Percentiles rank a stretch among this genome's conserved stretches.
Evolutionary conservation across 1,140 invertebrate genomes (phyloP).

Genomic region (Paramacrobiotus metropolitanus): DNA sequence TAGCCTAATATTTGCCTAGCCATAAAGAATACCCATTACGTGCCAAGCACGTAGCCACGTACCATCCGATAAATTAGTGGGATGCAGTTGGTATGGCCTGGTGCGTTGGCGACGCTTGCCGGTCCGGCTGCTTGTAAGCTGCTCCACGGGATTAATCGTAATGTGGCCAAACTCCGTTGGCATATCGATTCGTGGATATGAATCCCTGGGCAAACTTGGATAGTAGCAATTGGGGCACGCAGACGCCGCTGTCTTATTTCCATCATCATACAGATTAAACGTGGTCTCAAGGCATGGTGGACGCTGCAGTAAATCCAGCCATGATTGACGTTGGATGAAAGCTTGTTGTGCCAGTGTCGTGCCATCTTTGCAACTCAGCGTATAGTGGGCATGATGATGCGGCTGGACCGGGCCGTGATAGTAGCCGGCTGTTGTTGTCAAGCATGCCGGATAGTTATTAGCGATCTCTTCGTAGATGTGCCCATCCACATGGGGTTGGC

Average conservation of each 20-base stretch:
- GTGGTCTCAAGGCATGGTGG: neutral
- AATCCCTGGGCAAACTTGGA: neutral
- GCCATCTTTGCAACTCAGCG: neutral
- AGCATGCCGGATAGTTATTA: neutral
- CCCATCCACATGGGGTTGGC: neutral
- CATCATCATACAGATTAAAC: neutral
- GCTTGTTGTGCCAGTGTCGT: neutral
- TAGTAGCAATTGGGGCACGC: neutral
- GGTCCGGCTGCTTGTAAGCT: too few relatives aligned
- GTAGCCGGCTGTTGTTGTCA: neutral
- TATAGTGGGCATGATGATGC: neutral
- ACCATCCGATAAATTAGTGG: too few relatives aligned
- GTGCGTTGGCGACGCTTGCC: too few relatives aligned
- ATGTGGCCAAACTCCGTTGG: neutral
- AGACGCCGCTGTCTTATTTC: neutral
- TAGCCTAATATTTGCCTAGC: too few relatives aligned
- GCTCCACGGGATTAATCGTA: neutral
- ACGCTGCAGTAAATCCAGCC: constrained; percentile 1
- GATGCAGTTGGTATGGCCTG: too few relatives aligned
- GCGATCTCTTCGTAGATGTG: constrained; percentile 4
- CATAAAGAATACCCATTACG: too few relatives aligned
- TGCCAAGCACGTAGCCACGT: too few relatives aligned
- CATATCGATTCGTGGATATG: neutral
- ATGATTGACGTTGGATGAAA: neutral
- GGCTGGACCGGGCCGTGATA: neutral